phyloP scores from a whole-genome alignment of 2,113 vertebrate species.

The Indri indri region DNA sequence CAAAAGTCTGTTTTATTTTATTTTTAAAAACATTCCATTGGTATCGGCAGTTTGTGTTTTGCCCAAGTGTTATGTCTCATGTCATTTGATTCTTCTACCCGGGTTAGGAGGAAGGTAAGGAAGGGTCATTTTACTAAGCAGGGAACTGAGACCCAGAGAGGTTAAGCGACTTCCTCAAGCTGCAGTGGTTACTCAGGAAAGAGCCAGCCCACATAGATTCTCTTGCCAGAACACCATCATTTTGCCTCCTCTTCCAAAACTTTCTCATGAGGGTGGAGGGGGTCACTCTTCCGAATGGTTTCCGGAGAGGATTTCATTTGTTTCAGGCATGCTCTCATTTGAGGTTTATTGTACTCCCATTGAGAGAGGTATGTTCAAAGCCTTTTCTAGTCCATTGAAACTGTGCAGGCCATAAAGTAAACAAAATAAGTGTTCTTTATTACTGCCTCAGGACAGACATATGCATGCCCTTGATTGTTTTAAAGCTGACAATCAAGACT shows the following conservation, averaged over 20 bases:
- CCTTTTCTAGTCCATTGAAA: not conserved
- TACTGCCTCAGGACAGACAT: not conserved
- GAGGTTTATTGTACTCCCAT: not conserved
- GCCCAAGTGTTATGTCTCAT: rapidly evolving
- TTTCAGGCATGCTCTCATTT: not conserved
- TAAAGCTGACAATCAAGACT: slow-evolving; percentile 1
- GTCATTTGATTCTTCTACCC: not conserved
- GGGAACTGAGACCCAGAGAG: not conserved
- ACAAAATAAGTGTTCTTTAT: not conserved
- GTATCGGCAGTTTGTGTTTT: not conserved
- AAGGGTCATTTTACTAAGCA: not conserved
- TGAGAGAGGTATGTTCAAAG: slow-evolving; percentile 33
- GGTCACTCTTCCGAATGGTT: not conserved
- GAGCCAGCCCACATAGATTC: rapidly evolving
- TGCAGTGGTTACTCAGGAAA: not conserved
- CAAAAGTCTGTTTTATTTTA: not conserved
- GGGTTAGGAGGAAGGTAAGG: not conserved
- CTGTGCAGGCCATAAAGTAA: not conserved
- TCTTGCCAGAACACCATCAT: too few species aligned
- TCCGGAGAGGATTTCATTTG: not conserved
- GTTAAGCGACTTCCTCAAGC: not conserved
- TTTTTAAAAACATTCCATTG: not conserved
- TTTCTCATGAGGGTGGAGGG: not conserved
- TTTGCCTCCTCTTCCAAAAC: not conserved
- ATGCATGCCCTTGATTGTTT: not conserved